Evolutionary conservation across 2,888 invertebrate genomes (phyloP).

Genomic region (Apodemia duryi): DNA sequence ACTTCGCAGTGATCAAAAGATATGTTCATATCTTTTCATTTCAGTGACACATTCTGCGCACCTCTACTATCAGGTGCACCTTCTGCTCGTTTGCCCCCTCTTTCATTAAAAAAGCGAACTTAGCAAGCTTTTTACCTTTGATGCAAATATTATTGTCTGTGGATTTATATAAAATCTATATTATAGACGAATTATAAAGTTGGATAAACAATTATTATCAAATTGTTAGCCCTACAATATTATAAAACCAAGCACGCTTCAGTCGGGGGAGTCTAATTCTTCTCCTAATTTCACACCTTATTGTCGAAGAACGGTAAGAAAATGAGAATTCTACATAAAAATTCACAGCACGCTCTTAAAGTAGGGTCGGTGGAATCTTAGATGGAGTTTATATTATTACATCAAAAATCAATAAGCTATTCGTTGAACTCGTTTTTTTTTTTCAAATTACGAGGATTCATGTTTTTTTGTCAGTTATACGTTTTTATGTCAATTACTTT

Average conservation of each 20-base stretch:
- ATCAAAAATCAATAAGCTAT: constrained; percentile 24
- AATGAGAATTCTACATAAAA: constrained; percentile 63
- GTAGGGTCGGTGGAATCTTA: constrained; percentile 29
- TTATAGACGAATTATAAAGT: neutral
- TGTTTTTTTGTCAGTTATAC: neutral
- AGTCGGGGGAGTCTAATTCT: constrained; percentile 70
- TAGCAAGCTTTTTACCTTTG: neutral
- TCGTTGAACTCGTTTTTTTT: constrained; percentile 22
- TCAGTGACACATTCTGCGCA: too few relatives aligned
- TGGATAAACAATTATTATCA: constrained; percentile 27
- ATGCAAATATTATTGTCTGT: neutral
- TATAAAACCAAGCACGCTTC: constrained; percentile 61
- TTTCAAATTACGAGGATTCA: neutral
- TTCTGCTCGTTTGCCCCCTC: too few relatives aligned
- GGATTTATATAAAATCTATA: neutral
- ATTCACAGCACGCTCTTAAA: constrained; percentile 45
- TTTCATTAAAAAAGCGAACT: too few relatives aligned
- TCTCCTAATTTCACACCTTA: constrained; percentile 77
- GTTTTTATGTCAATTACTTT: too few relatives aligned
- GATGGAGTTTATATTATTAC: constrained; percentile 29
- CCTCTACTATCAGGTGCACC: too few relatives aligned
- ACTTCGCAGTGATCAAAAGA: too few relatives aligned
- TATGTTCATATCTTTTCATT: too few relatives aligned
- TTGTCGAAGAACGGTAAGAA: constrained; percentile 62
- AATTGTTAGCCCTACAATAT: constrained; percentile 42